Evolutionary conservation across 2,888 invertebrate genomes (phyloP), one percentile per base, ranked within the genome.

Genomic region (Tetheella fluctuosa): DNA sequence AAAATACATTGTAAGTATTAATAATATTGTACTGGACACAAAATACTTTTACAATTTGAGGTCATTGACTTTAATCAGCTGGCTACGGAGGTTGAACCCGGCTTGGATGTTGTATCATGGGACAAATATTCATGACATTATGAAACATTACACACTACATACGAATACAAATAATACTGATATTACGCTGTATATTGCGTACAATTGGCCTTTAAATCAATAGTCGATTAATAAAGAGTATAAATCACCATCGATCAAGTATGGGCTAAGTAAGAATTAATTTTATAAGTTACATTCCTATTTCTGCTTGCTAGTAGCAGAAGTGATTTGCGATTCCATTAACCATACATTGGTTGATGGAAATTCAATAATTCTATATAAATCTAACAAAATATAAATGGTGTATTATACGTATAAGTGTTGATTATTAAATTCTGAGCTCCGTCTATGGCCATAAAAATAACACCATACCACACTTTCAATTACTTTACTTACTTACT

Each of bases 61-160:
- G 37, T 55, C 55, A 55, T 34, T 55, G 34, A 34, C 55, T 55
- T 34, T 20, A 55, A 55, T 55, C 55, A 55, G 55, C 55, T 55
- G 55, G 30, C 55, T n/a, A 28, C 23, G 25, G 23, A 48, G 48
- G 48, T 48, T 48, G 48, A 48, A 48, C 48, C 20, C 48, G 1
- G 10, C 20, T 48, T 48, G n/a, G 48, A 48, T 48, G 48, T 48
- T 48, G 48, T 48, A 17, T 6, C n/a, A 53, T 28, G 53, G 28
- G 13, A 25, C 25, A 53, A 53, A 23, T 20, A 23, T 13, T 23
- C 12, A 53, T 23, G 12, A 52, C 23, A 53, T 25, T 30, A 13
- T 30, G 25, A 52, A 48, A 53, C 17, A 17, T 17, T 42, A 42
- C n/a, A 42, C 17, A 39, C 39, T 39, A 39, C n/a, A 13, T 39